A percentile compares a stretch with the other conserved stretches of the same genome.
Conservation (phyloP, 2,888 invertebrate species). For the Crossocerus cetratus region DNA sequence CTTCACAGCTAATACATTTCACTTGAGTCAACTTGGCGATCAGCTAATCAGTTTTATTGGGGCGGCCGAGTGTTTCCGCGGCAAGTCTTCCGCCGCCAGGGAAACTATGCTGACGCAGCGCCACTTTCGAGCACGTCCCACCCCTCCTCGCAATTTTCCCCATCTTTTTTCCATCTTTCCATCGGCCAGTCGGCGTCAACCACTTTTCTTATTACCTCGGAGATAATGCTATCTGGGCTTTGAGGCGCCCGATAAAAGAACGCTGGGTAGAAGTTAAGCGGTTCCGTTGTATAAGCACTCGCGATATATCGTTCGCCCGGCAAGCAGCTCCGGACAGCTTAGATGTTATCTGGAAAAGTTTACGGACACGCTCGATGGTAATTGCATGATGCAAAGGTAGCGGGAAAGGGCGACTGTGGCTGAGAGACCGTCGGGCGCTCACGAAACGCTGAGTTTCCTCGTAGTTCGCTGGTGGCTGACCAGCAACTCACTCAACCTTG, state of each 20-base stretch:
- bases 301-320: background rate
- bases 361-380: too few relatives aligned
- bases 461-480: too few relatives aligned
- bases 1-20: too few relatives aligned
- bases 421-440: too few relatives aligned
- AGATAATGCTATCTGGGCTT: background rate
- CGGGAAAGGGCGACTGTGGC: too few relatives aligned
- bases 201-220: conserved; percentile 26
- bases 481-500: too few relatives aligned
- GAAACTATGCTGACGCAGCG: conserved; percentile 24
- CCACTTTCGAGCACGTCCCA: background rate
- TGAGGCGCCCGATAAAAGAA: conserved; percentile 3
- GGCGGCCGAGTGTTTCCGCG: background rate
- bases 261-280: conserved; percentile 18
- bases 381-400: too few relatives aligned
- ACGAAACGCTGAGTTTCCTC: too few relatives aligned
- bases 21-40: background rate
- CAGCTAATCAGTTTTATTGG: conserved; percentile 1
- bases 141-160: conserved; percentile 10
- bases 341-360: too few relatives aligned
- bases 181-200: conserved; percentile 13
- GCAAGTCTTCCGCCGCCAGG: conserved; percentile 22
- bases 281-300: background rate
- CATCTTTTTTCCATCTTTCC: conserved; percentile 19
- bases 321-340: too few relatives aligned